These are phyloP conservation scores for Plagodis dolabraria DNA, from an alignment of 2,888 invertebrate genomes.

Conservation along the genomic window DNA sequence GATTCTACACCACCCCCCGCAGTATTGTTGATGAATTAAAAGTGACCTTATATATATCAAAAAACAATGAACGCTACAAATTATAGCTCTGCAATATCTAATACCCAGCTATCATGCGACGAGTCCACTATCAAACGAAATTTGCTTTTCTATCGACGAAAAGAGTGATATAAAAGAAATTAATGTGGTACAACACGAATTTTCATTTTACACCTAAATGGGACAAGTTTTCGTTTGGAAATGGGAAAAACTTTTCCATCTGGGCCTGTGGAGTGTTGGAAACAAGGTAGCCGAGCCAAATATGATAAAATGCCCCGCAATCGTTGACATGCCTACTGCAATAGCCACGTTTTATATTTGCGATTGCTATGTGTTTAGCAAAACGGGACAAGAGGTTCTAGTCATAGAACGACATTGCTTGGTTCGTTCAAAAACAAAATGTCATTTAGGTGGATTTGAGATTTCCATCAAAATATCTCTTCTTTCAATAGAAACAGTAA, in stretches of 20 bases:
- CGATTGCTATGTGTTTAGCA: conserved; percentile 24
- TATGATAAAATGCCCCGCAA: conserved; percentile 48
- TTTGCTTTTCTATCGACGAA: conserved; percentile 3
- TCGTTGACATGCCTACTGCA: conserved; percentile 48
- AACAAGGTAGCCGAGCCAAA: conserved; percentile 34
- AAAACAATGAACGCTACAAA: conserved; percentile 7
- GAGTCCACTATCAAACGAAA: conserved; percentile 11
- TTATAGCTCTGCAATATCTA: conserved; percentile 13
- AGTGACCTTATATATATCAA: too few relatives aligned
- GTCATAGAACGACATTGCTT: neutral
- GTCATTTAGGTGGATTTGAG: too few relatives aligned
- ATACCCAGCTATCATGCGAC: conserved; percentile 19
- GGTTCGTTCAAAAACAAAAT: too few relatives aligned
- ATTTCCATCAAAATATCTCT: too few relatives aligned
- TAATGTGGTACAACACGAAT: conserved; percentile 8
- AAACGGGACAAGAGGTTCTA: conserved; percentile 9
- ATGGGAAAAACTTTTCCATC: conserved; percentile 7
- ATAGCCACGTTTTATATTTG: conserved; percentile 45
- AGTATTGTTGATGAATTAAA: too few relatives aligned
- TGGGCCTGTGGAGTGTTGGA: neutral
- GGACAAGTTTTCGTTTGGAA: conserved; percentile 14
- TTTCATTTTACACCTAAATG: conserved; percentile 19
- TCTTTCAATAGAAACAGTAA: too few relatives aligned
- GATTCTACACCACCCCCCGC: too few relatives aligned
- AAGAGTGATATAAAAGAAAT: conserved; percentile 18